These are phyloP conservation scores for Polyommatus icarus DNA, from an alignment of 2,888 invertebrate species.

Conservation along the genomic window DNA sequence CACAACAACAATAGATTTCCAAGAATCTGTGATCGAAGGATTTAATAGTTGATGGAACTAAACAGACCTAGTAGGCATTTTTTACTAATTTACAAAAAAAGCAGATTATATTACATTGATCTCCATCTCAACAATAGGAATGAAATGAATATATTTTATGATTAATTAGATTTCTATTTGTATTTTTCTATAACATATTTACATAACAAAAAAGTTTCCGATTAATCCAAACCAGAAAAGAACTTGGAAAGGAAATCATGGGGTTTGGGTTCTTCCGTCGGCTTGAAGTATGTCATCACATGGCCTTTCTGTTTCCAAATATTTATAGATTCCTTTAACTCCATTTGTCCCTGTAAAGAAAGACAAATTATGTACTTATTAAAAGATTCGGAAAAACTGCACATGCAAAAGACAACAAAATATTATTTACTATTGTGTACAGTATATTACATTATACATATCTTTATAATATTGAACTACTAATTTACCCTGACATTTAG, in stretches of 20 bases:
- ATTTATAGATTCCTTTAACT: conserved; percentile 91
- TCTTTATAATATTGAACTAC: too few species aligned
- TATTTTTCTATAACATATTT: conserved; percentile 46
- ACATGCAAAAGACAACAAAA: neutral
- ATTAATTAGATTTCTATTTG: conserved; percentile 35
- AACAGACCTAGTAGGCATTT: too few species aligned
- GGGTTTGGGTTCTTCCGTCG: conserved; percentile 90
- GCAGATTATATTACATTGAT: neutral
- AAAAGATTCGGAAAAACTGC: neutral
- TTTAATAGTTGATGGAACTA: too few species aligned
- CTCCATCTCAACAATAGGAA: neutral
- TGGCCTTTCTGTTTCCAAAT: conserved; percentile 95
- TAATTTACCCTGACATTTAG: neutral
- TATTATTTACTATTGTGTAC: too few species aligned
- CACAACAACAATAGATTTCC: too few species aligned
- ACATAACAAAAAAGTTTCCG: conserved; percentile 42
- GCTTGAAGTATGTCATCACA: conserved; percentile 93
- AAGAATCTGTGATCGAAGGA: too few species aligned
- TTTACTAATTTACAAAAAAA: too few species aligned
- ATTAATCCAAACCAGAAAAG: conserved; percentile 83
- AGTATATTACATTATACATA: too few species aligned
- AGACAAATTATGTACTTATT: neutral
- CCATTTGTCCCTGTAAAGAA: conserved; percentile 93
- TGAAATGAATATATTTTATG: conserved; percentile 50
- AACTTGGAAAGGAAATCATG: conserved; percentile 96